Percentiles rank a stretch among this genome's conserved stretches.
phyloP scores from a whole-genome alignment of 2,113 vertebrate species.

The Cathartes aura region DNA sequence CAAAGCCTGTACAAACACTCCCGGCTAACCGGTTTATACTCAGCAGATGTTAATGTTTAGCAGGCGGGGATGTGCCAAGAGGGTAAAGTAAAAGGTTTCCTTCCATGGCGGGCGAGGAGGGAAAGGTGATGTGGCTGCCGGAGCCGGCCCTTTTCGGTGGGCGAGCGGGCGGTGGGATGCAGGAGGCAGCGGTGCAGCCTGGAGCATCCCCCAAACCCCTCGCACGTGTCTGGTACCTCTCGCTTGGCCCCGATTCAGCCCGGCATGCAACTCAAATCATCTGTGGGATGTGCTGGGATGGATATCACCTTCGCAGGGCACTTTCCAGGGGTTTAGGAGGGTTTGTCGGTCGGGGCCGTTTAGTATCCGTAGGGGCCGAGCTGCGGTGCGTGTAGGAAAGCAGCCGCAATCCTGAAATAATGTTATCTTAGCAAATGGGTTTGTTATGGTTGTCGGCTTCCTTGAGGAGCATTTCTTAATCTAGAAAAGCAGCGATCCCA shows the following conservation, averaged over 20 bases:
- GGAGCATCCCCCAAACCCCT: background rate
- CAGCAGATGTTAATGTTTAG: background rate
- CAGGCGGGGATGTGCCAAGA: background rate
- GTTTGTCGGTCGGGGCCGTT: rapidly evolving
- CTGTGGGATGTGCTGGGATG: rapidly evolving
- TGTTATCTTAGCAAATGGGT: background rate
- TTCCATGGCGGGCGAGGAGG: background rate
- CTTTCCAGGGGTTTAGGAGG: rapidly evolving
- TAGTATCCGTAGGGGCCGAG: rapidly evolving
- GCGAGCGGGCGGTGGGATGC: background rate
- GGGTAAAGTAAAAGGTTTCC: background rate
- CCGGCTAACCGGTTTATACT: background rate
- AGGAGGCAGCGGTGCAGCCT: background rate
- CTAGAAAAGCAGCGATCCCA: background rate
- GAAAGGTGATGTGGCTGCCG: background rate
- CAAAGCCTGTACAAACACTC: background rate
- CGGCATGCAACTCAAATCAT: rapidly evolving
- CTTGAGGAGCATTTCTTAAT: background rate
- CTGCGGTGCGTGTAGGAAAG: background rate
- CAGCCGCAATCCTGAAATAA: background rate
- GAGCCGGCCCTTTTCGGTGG: rapidly evolving
- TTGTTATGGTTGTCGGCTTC: constrained; percentile 4
- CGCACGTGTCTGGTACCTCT: rapidly evolving
- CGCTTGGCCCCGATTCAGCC: rapidly evolving
- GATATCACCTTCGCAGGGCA: background rate